These are phyloP conservation scores for Psilanteris sp. DNA, from an alignment of 1,140 invertebrate species.

Conservation along the genomic window DNA sequence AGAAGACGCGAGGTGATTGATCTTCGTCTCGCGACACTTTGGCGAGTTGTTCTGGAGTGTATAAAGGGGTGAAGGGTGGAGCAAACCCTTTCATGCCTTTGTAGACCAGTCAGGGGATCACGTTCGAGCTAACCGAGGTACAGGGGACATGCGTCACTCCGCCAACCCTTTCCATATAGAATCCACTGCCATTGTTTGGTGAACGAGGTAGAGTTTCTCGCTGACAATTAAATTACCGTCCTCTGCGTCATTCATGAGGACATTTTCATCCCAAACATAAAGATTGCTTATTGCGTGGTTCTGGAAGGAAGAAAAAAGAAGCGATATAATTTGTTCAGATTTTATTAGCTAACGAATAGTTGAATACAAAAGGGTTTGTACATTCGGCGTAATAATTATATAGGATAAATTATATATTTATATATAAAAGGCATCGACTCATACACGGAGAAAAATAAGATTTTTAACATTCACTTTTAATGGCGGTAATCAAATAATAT, in stretches of 20 bases:
- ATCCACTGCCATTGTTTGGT: constrained; percentile 44
- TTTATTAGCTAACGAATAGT: constrained; percentile 64
- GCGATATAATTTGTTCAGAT: no score
- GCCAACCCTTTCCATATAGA: constrained; percentile 49
- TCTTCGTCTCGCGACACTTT: constrained; percentile 73
- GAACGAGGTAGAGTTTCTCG: constrained; percentile 53
- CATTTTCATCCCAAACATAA: constrained; percentile 15
- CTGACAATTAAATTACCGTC: constrained; percentile 51
- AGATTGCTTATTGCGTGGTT: neutral
- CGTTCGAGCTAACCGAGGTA: constrained; percentile 63
- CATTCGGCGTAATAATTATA: no score
- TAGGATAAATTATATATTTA: no score
- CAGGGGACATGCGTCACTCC: constrained; percentile 72
- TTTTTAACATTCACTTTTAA: no score
- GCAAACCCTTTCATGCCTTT: constrained; percentile 75
- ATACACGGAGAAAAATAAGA: no score
- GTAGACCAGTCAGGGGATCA: constrained; percentile 73
- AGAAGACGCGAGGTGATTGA: constrained; percentile 72
- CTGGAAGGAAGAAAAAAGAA: neutral
- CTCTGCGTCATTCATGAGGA: constrained; percentile 17
- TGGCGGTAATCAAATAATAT: no score
- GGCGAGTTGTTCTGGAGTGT: constrained; percentile 69
- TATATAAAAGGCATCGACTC: no score
- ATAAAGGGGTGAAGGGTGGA: constrained; percentile 71
- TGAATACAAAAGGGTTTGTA: no score